Evolutionary conservation across 2,888 invertebrate species (phyloP), one percentile per base, ranked within the genome.

Genomic region (Orthosia cruda): DNA sequence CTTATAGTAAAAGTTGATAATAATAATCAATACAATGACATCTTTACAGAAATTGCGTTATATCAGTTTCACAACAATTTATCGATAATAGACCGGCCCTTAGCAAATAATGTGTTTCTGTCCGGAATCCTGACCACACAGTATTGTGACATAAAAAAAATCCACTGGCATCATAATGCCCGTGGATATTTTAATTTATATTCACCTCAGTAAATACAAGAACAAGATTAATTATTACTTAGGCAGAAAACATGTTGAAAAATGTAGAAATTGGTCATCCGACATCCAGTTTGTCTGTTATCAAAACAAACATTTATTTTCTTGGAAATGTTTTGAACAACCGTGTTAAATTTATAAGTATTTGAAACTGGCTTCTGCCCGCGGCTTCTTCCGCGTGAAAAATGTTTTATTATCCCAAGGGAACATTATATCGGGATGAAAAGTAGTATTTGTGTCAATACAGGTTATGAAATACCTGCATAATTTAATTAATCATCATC

Each of bases 281-380:
- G n/a, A n/a, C n/a, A 57, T 26, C 55, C 12, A 1, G 26, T 26
- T 49, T 40, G 7, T 73, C 64, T 66, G 23, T 57, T 47, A 15
- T n/a, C 45, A 12, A 47, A 66, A 77, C 50, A 32, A 26, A 23
- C 0, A 55, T 72, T 66, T 69, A 59, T 57, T 55, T 66, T 55
- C 26, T 15, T 45, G 15, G 55, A 83, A n/a, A 83, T 69, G 49
- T 72, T 77, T 58, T 49, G n/a, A 18, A 54, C 20, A 26, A 61
- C 70, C 49, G 18, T 67, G 66, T 61, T 58, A 26, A 40, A 65
- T 32, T 52, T 52, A 66, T 45, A 58, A 83, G 62, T 62, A 40
- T 67, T 81, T 64, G 70, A 50, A 57, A 72, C 26, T 26, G 26
- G 2, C 26, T 26, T 26, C 26, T 26, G 26, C 26, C 26, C 26